These are phyloP conservation scores for Desmophyllum pertusum DNA, from an alignment of 92 coral and sea anemone genomes.

Conservation along the genomic window DNA sequence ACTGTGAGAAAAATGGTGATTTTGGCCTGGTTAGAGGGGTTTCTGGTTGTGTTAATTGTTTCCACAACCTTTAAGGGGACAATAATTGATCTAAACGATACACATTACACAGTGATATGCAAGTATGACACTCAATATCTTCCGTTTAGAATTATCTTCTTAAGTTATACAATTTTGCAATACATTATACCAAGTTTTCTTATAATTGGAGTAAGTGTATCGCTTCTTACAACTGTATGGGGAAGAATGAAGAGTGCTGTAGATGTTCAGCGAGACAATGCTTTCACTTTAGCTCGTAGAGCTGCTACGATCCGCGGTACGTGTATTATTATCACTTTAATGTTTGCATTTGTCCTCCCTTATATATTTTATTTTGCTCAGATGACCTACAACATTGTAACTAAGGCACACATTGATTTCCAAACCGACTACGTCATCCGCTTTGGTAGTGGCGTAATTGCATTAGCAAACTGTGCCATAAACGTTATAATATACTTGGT, in stretches of 20 bases:
- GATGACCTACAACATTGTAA: not conserved
- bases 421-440: not conserved
- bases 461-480: not conserved
- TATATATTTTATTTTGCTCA: not conserved
- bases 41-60: not conserved
- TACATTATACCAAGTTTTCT: not conserved
- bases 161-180: not conserved
- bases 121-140: not conserved
- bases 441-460: not conserved
- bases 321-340: not conserved
- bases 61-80: not conserved
- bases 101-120: constrained; percentile 1
- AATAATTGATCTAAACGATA: not conserved
- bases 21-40: not conserved
- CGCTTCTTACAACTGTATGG: not conserved
- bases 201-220: not conserved
- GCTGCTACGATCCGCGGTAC: not conserved
- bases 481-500: not conserved
- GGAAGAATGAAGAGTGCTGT: not conserved
- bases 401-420: not conserved
- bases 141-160: not conserved
- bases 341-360: not conserved
- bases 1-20: not conserved
- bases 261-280: not conserved
- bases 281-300: not conserved